Percentiles rank a stretch among this genome's conserved stretches.
phyloP scores from a whole-genome alignment of 2,113 vertebrate genomes.

The Corydoras maculifer region DNA sequence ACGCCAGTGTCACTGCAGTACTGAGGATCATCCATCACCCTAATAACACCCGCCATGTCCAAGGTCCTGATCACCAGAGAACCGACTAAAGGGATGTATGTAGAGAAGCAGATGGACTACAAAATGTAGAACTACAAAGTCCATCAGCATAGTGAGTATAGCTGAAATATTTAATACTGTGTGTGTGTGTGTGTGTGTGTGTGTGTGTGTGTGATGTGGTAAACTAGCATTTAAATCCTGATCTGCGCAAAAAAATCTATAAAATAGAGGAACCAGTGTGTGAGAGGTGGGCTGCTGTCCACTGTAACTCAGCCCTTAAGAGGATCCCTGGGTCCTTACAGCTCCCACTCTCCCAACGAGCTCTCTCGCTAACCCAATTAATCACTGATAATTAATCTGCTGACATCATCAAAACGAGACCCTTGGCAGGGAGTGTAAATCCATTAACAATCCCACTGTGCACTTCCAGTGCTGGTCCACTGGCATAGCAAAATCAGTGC shows the following conservation, averaged over 20 bases:
- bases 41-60: too few species aligned
- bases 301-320: conserved; percentile 25
- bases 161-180: not conserved
- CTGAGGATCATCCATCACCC: too few species aligned
- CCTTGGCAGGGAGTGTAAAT: conserved; percentile 22
- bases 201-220: not conserved
- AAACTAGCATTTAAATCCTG: conserved; percentile 1
- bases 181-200: conserved; percentile 7
- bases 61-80: too few species aligned
- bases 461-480: conserved; percentile 4
- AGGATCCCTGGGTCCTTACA: conserved; percentile 28
- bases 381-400: conserved; percentile 34
- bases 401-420: conserved; percentile 38
- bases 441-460: conserved; percentile 25
- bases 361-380: conserved; percentile 22
- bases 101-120: too few species aligned
- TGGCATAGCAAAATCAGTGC: conserved; percentile 18
- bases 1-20: too few species aligned
- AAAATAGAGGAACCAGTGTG: not conserved
- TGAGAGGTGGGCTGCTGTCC: conserved; percentile 7
- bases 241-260: conserved; percentile 9
- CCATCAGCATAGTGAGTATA: not conserved
- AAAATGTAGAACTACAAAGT: not conserved
- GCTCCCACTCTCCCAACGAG: conserved; percentile 9
- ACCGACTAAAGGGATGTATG: too few species aligned